These are phyloP conservation scores for Coryphaenoides rupestris DNA, from an alignment of 2,113 vertebrate species.

Conservation along the genomic window DNA sequence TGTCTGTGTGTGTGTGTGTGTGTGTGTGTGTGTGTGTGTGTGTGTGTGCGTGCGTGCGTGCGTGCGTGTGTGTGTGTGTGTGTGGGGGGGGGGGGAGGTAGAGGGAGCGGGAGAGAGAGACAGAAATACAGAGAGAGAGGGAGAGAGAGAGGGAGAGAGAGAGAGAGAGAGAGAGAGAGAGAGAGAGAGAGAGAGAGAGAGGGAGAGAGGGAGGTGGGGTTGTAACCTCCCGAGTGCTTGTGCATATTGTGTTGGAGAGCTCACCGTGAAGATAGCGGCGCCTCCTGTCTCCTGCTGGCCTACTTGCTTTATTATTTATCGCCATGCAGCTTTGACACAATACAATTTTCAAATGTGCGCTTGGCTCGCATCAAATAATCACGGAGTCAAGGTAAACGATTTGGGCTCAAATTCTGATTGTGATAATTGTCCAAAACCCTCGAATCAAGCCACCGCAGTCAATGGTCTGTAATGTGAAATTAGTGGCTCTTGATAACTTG, in stretches of 20 bases:
- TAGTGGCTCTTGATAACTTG: conserved; percentile 99
- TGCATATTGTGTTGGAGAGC: neutral
- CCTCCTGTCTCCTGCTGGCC: conserved; percentile 35
- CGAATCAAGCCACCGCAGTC: conserved; percentile 97
- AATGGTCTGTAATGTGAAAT: conserved; percentile 99
- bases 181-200: neutral
- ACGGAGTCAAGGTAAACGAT: conserved; percentile 98
- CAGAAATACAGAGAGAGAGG: too few species aligned
- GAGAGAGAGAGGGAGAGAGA: neutral
- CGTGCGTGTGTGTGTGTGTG: neutral
- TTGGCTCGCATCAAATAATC: conserved; percentile 84
- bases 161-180: neutral
- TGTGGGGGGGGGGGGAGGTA: too few species aligned
- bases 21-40: neutral
- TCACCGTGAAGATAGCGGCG: conserved; percentile 23
- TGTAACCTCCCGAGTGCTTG: conserved; percentile 1
- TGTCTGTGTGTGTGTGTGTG: conserved; percentile 1
- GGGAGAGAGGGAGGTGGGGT: neutral
- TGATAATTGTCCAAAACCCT: conserved; percentile 99
- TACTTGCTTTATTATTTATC: conserved; percentile 62
- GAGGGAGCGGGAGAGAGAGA: too few species aligned
- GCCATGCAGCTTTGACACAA: conserved; percentile 60
- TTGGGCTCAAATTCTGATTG: conserved; percentile 98
- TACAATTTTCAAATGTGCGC: conserved; percentile 62
- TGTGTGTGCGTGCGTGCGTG: neutral